Conservation (phyloP, 2,113 vertebrate genomes). For the Suricata suricatta region DNA sequence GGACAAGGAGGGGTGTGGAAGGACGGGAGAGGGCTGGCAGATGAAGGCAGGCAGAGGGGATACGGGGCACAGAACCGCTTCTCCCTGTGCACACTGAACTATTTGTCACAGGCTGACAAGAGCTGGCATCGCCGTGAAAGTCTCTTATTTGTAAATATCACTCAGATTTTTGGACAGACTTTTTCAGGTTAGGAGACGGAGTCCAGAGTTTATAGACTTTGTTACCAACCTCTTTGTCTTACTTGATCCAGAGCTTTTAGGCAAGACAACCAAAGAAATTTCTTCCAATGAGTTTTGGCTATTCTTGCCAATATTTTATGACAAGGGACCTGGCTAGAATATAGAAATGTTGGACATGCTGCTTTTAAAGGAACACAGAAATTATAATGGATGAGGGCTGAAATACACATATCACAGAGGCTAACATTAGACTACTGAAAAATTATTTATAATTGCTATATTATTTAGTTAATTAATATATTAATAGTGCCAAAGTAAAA, state of each 20-base stretch:
- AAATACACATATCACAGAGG: not conserved
- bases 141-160: not conserved
- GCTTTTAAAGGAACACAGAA: not conserved
- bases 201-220: not conserved
- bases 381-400: not conserved
- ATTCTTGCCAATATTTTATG: not conserved
- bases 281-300: not conserved
- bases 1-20: not conserved
- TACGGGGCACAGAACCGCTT: fast-evolving
- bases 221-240: not conserved
- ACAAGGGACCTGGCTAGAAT: not conserved
- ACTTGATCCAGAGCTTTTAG: not conserved
- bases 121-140: not conserved
- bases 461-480: slow-evolving; percentile 48
- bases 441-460: slow-evolving; percentile 33
- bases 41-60: not conserved
- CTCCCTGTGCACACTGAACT: not conserved
- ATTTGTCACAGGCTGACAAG: not conserved
- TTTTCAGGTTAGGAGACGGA: not conserved
- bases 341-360: not conserved
- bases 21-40: not conserved
- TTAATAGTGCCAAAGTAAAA: slow-evolving; percentile 49
- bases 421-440: slow-evolving; percentile 7
- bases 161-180: not conserved
- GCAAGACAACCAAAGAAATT: not conserved